Percentiles rank a stretch among this genome's conserved stretches.
These are phyloP conservation scores for Istiophorus platypterus DNA, from an alignment of 2,113 vertebrate genomes.

Conservation along the genomic window DNA sequence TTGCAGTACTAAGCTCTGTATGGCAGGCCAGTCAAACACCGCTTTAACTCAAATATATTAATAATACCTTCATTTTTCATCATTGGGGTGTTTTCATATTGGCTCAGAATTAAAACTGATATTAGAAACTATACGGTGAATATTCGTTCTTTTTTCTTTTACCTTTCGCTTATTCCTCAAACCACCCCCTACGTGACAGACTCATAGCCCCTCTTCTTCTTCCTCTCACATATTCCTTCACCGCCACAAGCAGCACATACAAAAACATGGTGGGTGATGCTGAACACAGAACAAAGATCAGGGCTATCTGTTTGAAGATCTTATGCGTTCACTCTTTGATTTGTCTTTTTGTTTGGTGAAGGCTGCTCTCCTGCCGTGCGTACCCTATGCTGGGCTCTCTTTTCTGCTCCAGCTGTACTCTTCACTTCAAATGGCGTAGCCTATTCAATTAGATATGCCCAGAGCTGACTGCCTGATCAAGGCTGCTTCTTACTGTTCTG, in stretches of 20 bases:
- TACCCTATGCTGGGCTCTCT: slow-evolving; percentile 33
- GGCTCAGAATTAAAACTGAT: not conserved
- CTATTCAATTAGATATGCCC: slow-evolving; percentile 63
- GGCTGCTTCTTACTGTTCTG: slow-evolving; percentile 37
- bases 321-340: slow-evolving; percentile 48
- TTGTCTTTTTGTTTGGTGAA: slow-evolving; percentile 53
- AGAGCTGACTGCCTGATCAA: slow-evolving; percentile 63
- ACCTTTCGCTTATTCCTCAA: not conserved
- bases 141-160: not conserved
- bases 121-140: not conserved
- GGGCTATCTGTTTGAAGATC: slow-evolving; percentile 49
- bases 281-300: slow-evolving; percentile 38
- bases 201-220: not conserved
- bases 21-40: slow-evolving; percentile 13
- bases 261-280: slow-evolving; percentile 5
- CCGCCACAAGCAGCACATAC: not conserved
- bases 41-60: not conserved
- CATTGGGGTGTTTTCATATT: not conserved
- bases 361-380: slow-evolving; percentile 53
- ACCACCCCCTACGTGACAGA: not conserved
- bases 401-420: slow-evolving; percentile 39
- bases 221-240: not conserved
- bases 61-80: not conserved
- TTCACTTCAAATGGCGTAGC: slow-evolving; percentile 62
- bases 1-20: slow-evolving; percentile 27